These are phyloP conservation scores for Mylabris phalerata DNA, from an alignment of 1,140 invertebrate species.

Conservation along the genomic window DNA sequence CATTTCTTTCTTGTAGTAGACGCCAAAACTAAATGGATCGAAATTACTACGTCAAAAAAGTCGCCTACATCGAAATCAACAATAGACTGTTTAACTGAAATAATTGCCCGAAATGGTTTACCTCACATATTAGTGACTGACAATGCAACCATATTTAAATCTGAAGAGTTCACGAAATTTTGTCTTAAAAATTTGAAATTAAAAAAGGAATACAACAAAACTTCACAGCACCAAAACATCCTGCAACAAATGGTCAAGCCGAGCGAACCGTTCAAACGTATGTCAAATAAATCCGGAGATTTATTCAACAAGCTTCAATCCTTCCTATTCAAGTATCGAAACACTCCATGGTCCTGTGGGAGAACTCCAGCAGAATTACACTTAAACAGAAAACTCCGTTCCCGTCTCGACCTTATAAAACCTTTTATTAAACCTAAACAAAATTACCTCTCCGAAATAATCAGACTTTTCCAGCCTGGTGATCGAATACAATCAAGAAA, in stretches of 20 bases:
- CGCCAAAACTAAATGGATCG: conserved; percentile 35
- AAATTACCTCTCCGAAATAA: too few species aligned
- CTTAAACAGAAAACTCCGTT: too few species aligned
- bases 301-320: too few species aligned
- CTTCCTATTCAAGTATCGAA: too few species aligned
- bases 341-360: too few species aligned
- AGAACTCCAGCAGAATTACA: too few species aligned
- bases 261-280: conserved; percentile 33
- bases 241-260: conserved; percentile 31
- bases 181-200: conserved; percentile 30
- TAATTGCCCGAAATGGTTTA: conserved; percentile 28
- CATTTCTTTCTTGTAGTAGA: conserved; percentile 30
- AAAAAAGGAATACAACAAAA: conserved; percentile 29
- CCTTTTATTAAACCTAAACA: too few species aligned
- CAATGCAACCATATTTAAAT: conserved; percentile 30
- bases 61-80: conserved; percentile 16
- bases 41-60: conserved; percentile 19
- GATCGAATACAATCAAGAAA: too few species aligned
- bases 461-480: too few species aligned
- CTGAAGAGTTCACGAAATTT: conserved; percentile 22
- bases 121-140: conserved; percentile 29
- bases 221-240: conserved; percentile 26
- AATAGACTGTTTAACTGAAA: conserved; percentile 13
- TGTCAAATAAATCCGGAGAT: conserved; percentile 7
- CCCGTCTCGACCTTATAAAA: too few species aligned